Conservation (phyloP, 2,888 invertebrate genomes). For the Pollenia griseotomentosa region DNA sequence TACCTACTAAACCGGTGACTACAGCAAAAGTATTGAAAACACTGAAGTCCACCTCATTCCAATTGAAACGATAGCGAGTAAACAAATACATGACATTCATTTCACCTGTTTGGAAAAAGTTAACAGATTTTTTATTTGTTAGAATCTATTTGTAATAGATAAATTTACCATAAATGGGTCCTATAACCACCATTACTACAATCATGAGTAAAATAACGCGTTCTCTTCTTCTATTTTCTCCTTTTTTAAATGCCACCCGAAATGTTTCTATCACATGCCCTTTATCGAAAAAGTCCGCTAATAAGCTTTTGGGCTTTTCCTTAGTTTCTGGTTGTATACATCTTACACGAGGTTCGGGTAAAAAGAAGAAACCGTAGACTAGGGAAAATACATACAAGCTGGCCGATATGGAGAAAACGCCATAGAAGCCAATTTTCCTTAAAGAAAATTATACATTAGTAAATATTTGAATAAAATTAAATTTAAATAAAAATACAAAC, state of each 20-base stretch:
- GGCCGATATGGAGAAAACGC: slow-evolving; percentile 91
- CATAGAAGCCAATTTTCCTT: slow-evolving; percentile 91
- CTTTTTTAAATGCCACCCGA: slow-evolving; percentile 91
- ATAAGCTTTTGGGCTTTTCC: slow-evolving; percentile 78
- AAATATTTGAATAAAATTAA: not conserved
- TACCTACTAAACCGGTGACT: slow-evolving; percentile 92
- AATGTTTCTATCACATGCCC: slow-evolving; percentile 91
- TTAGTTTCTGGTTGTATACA: slow-evolving; percentile 78
- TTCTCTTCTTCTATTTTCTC: slow-evolving; percentile 89
- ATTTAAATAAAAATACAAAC: slow-evolving; percentile 64
- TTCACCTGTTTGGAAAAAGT: slow-evolving; percentile 87
- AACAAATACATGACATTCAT: slow-evolving; percentile 94
- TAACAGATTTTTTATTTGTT: not conserved
- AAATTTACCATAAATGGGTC: slow-evolving; percentile 91
- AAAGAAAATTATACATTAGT: slow-evolving; percentile 12
- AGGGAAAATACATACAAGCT: slow-evolving; percentile 90
- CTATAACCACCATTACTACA: slow-evolving; percentile 93
- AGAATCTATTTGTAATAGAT: not conserved
- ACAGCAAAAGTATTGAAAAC: slow-evolving; percentile 93
- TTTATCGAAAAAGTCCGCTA: slow-evolving; percentile 89
- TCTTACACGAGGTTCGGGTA: slow-evolving; percentile 86
- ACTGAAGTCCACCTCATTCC: slow-evolving; percentile 94
- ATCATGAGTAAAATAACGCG: slow-evolving; percentile 91
- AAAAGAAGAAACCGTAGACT: slow-evolving; percentile 89
- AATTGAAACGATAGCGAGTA: slow-evolving; percentile 92